phyloP scores from a whole-genome alignment of 2,888 invertebrate genomes.

The Opisthograptis luteolata region DNA sequence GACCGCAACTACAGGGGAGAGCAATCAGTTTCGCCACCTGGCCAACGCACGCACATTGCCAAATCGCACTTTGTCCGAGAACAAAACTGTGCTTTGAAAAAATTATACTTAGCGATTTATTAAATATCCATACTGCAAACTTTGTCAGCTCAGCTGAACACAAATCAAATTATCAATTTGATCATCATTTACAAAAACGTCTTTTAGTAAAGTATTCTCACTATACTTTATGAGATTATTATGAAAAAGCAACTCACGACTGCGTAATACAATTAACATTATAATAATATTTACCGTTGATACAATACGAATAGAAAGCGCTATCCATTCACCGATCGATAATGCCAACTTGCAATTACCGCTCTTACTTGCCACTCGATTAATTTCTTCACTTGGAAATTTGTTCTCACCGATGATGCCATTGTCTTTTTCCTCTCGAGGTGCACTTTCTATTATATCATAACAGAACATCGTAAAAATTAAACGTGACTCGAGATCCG shows the following conservation, averaged over 20 bases:
- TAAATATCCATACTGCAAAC: too few species aligned
- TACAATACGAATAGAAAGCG: conserved; percentile 55
- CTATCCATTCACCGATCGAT: conserved; percentile 49
- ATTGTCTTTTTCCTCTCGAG: conserved; percentile 57
- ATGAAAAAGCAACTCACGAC: conserved; percentile 31
- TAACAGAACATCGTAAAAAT: conserved; percentile 26
- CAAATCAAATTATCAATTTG: too few species aligned
- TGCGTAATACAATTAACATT: too few species aligned
- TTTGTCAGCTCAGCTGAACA: too few species aligned
- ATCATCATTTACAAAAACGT: too few species aligned
- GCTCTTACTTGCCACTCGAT: conserved; percentile 55
- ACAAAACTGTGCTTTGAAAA: too few species aligned
- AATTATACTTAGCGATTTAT: too few species aligned
- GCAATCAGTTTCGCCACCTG: conserved; percentile 75
- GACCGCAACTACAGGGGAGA: conserved; percentile 55
- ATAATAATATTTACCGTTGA: conserved; percentile 42
- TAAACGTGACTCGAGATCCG: conserved; percentile 35
- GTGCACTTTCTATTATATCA: conserved; percentile 55
- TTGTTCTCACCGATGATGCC: conserved; percentile 48
- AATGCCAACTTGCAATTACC: conserved; percentile 50
- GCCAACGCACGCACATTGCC: conserved; percentile 50
- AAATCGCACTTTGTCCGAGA: conserved; percentile 45
- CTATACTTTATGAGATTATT: too few species aligned
- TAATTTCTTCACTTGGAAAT: conserved; percentile 55
- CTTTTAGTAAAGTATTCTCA: too few species aligned